Conservation (phyloP, 2,113 vertebrate genomes). For the Rhinopithecus roxellana region DNA sequence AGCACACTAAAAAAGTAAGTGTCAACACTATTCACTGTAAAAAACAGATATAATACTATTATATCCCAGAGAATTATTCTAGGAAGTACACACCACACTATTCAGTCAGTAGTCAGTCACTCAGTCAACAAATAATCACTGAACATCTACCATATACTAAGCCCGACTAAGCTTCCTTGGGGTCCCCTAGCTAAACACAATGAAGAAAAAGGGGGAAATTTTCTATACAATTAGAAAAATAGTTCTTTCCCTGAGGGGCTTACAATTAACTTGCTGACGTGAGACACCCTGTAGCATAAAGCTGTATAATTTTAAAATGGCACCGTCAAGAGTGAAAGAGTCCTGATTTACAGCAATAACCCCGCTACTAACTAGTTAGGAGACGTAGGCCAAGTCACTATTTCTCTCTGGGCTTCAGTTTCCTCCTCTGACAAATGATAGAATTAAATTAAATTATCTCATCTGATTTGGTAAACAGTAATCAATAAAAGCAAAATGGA, state of each 20-base stretch:
- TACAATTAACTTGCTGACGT: neutral
- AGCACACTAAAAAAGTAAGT: neutral
- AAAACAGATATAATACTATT: neutral
- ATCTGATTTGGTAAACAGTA: neutral
- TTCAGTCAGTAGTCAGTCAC: neutral
- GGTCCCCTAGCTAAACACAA: neutral
- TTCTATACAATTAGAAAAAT: neutral
- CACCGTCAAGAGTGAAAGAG: neutral
- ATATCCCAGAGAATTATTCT: neutral
- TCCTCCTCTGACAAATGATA: neutral
- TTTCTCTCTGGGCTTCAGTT: neutral
- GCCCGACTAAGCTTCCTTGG: neutral
- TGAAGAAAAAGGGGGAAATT: neutral
- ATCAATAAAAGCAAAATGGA: neutral
- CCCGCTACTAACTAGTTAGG: neutral
- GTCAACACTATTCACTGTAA: neutral
- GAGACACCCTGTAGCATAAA: neutral
- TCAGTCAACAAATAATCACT: neutral
- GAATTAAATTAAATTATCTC: rapidly evolving
- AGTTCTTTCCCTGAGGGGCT: neutral
- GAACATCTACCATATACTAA: neutral
- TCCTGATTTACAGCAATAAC: neutral
- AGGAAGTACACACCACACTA: neutral
- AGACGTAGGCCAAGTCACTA: neutral
- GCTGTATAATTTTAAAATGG: neutral